Conservation (phyloP, 2,113 vertebrate species). For the Dromaius novaehollandiae region DNA sequence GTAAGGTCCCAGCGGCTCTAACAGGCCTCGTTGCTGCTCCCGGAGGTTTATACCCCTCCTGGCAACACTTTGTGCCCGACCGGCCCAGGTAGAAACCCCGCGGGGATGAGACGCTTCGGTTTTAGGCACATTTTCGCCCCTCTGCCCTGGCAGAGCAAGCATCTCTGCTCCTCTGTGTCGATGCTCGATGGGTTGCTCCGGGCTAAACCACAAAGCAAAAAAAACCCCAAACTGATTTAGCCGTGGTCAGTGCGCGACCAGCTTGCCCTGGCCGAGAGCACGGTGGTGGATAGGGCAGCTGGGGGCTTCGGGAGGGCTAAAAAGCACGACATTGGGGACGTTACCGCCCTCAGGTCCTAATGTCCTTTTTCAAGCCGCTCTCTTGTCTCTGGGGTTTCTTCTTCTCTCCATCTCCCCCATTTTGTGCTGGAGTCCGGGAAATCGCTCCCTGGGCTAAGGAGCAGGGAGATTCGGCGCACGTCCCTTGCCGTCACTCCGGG, state of each 20-base stretch:
- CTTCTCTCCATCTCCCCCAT: neutral
- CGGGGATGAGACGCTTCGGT: no score
- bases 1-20: neutral
- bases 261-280: no score
- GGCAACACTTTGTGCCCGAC: no score
- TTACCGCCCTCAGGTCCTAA: neutral
- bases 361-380: neutral
- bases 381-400: neutral
- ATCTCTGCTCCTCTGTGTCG: neutral
- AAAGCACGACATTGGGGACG: accelerated
- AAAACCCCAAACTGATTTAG: no score
- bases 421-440: neutral
- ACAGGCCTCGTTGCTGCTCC: neutral
- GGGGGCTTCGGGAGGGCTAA: neutral
- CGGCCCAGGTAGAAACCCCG: no score
- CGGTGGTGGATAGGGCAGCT: neutral
- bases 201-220: neutral
- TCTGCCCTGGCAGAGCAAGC: no score
- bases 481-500: neutral
- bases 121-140: no score
- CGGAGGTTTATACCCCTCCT: neutral
- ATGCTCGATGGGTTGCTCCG: neutral
- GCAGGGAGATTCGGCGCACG: neutral
- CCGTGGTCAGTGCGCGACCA: no score
- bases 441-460: neutral